Conservation (phyloP, 92 coral and sea anemone genomes). For the Zoanthus sansibaricus region DNA sequence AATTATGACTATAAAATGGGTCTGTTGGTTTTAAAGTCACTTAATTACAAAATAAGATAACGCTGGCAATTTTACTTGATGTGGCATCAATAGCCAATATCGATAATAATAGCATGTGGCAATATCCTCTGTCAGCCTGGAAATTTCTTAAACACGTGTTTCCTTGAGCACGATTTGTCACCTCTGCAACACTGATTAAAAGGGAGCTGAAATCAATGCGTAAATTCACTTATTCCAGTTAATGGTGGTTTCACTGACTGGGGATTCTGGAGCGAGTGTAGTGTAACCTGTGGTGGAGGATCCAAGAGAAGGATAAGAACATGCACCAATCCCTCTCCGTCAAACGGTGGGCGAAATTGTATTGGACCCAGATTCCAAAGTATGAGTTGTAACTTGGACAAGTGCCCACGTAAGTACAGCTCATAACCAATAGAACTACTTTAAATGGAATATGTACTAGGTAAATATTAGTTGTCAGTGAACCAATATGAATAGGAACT, state of each 20-base stretch:
- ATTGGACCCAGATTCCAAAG: background rate
- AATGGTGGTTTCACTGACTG: slow-evolving; percentile 2
- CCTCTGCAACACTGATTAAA: background rate
- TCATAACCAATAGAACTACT: no score
- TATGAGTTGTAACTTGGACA: background rate
- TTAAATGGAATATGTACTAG: no score
- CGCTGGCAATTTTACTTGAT: no score
- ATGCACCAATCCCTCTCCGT: background rate
- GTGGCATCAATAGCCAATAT: no score
- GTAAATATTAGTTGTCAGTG: no score
- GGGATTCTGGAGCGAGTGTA: background rate
- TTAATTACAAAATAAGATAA: no score
- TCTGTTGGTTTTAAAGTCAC: background rate
- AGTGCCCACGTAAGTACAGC: background rate
- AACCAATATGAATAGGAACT: no score
- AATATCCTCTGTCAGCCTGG: no score
- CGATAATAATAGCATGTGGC: no score
- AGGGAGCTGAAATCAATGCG: background rate
- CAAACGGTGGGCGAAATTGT: background rate
- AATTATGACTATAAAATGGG: no score
- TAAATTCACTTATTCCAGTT: background rate
- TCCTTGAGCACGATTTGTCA: no score
- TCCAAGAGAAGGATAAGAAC: background rate
- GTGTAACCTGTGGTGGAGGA: background rate
- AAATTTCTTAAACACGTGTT: no score